A percentile compares a stretch with the other conserved stretches of the same genome.
Evolutionary conservation across 2,888 invertebrate genomes (phyloP).

Genomic region (Rhamnusium bicolor): DNA sequence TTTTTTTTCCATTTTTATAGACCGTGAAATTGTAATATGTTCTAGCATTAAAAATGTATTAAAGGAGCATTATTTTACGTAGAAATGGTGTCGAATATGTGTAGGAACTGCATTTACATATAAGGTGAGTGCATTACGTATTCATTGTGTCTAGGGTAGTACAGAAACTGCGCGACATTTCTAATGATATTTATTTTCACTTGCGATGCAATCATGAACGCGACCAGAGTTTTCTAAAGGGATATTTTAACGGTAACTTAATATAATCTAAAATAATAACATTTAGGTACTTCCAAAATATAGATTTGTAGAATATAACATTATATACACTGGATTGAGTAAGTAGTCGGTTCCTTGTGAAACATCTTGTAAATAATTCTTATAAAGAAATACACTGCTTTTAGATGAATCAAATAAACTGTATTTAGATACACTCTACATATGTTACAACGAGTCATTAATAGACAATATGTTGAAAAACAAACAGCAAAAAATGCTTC

Average conservation of each 20-base stretch:
- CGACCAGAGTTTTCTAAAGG: not conserved
- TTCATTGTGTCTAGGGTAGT: conserved; percentile 61
- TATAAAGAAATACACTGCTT: no score
- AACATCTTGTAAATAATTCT: no score
- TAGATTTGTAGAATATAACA: no score
- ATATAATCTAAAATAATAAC: no score
- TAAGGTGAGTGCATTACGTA: conserved; percentile 62
- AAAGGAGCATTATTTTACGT: conserved; percentile 14
- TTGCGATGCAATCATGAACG: conserved; percentile 46
- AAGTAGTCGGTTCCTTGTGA: no score
- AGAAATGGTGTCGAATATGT: conserved; percentile 43
- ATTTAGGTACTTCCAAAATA: no score
- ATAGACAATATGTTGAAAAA: no score
- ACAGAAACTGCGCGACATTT: conserved; percentile 59
- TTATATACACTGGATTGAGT: no score
- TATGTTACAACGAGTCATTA: no score
- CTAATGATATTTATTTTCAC: conserved; percentile 64
- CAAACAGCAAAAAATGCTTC: no score
- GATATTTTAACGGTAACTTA: not conserved
- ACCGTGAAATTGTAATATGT: not conserved
- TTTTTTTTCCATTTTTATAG: not conserved
- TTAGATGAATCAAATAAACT: no score
- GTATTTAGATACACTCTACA: no score
- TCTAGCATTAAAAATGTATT: conserved; percentile 16
- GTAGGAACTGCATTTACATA: conserved; percentile 55